Evolutionary conservation across 35 echinoderm and acorn worm species (phyloP).

Genomic region (Chiridota heheva): DNA sequence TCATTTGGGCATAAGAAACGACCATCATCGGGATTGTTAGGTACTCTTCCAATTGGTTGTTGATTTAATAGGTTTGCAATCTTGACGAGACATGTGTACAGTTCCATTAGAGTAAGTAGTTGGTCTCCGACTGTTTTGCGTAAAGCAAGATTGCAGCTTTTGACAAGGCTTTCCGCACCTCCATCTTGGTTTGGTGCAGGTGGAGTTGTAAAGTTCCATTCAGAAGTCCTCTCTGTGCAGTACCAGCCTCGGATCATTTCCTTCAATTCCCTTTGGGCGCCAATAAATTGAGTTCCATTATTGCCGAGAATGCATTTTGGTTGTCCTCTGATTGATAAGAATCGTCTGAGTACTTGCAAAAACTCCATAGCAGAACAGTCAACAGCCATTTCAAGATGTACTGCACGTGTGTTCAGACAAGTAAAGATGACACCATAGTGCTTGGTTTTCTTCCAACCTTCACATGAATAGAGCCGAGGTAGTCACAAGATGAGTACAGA

Average conservation of each 20-base stretch:
- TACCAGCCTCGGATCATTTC: slow-evolving; percentile 52
- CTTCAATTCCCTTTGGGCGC: slow-evolving; percentile 26
- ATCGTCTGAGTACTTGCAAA: slow-evolving; percentile 48
- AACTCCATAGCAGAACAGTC: slow-evolving; percentile 64
- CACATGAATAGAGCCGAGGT: slow-evolving; percentile 47
- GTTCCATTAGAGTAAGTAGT: slow-evolving; percentile 35
- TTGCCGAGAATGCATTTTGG: slow-evolving; percentile 45
- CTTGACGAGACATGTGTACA: slow-evolving; percentile 45
- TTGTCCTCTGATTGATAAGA: slow-evolving; percentile 50
- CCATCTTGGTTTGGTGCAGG: slow-evolving; percentile 66
- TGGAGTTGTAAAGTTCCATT: slow-evolving; percentile 59
- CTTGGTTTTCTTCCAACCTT: slow-evolving; percentile 34
- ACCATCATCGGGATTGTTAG: slow-evolving; percentile 44
- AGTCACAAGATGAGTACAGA: slow-evolving; percentile 51
- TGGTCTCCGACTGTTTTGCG: slow-evolving; percentile 52
- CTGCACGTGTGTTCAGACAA: slow-evolving; percentile 65
- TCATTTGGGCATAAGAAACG: slow-evolving; percentile 37
- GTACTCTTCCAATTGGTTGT: slow-evolving; percentile 21
- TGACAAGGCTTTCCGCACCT: slow-evolving; percentile 60
- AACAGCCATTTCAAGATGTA: slow-evolving; percentile 64
- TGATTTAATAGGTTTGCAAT: slow-evolving; percentile 28
- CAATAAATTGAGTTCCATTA: slow-evolving; percentile 64
- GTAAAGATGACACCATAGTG: slow-evolving; percentile 71
- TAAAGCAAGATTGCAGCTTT: slow-evolving; percentile 58
- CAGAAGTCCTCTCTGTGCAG: slow-evolving; percentile 40